phyloP scores from a whole-genome alignment of 1,140 invertebrate genomes.

The Latrodectus geometricus region DNA sequence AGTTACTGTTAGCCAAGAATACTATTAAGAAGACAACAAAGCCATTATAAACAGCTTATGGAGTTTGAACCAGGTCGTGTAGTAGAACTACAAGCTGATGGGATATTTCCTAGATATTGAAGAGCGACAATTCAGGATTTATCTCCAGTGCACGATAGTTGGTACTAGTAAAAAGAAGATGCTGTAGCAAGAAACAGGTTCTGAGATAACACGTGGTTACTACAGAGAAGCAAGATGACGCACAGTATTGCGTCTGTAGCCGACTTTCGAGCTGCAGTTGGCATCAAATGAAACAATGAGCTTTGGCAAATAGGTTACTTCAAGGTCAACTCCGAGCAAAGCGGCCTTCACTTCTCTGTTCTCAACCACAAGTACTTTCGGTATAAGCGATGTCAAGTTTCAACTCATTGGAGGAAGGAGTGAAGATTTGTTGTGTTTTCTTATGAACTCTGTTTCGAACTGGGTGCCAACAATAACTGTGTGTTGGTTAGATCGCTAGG shows the following conservation, averaged over 20 bases:
- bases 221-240: constrained; percentile 23
- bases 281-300: constrained; percentile 10
- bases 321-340: constrained; percentile 14
- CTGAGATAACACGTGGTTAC: constrained; percentile 1
- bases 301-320: constrained; percentile 27
- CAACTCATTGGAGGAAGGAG: constrained; percentile 8
- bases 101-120: neutral
- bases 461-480: constrained; percentile 17
- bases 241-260: constrained; percentile 1
- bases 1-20: constrained; percentile 14
- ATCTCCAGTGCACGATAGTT: too few species aligned
- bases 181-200: neutral
- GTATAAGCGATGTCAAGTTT: constrained; percentile 8
- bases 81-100: neutral
- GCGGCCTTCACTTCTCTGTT: neutral
- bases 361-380: neutral
- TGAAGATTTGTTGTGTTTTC: constrained; percentile 21
- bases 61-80: constrained; percentile 4
- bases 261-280: constrained; percentile 25
- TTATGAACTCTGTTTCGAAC: neutral
- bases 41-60: neutral
- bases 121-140: neutral
- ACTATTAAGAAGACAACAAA: neutral
- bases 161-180: too few species aligned
- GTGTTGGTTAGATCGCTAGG: neutral